Conservation (phyloP, 2,797 vertebrate genomes). For the Apogon talboti region DNA sequence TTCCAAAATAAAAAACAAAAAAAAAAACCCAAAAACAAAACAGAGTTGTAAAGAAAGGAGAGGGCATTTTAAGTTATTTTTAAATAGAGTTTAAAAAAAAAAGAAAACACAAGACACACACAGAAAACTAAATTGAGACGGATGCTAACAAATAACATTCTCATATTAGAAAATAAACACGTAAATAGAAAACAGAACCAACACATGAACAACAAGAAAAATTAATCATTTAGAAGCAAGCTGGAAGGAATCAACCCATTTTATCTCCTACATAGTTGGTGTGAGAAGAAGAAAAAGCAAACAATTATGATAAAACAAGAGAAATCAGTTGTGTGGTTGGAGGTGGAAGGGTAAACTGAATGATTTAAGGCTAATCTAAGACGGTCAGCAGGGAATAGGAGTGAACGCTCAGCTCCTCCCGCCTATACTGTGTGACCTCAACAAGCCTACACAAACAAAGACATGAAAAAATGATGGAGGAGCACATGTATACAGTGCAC, state of each 20-base stretch:
- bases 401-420: conserved; percentile 42
- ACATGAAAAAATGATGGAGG: conserved; percentile 27
- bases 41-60: no score
- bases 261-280: no score
- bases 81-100: no score
- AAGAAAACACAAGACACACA: no score
- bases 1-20: background rate
- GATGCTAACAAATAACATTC: no score
- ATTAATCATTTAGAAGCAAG: no score
- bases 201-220: no score
- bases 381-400: conserved; percentile 21
- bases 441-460: conserved; percentile 52
- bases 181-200: no score
- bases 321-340: background rate
- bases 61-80: no score
- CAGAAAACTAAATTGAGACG: no score
- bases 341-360: conserved; percentile 40
- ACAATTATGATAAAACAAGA: conserved; percentile 31
- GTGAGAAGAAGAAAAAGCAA: conserved; percentile 32
- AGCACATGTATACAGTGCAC: conserved; percentile 28
- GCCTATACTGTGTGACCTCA: conserved; percentile 42
- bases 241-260: no score
- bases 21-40: background rate
- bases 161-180: no score
- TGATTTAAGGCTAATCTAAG: conserved; percentile 57